Base-by-base conservation (phyloP, 2,113 vertebrate species). In the Megalops atlanticus region DNA sequence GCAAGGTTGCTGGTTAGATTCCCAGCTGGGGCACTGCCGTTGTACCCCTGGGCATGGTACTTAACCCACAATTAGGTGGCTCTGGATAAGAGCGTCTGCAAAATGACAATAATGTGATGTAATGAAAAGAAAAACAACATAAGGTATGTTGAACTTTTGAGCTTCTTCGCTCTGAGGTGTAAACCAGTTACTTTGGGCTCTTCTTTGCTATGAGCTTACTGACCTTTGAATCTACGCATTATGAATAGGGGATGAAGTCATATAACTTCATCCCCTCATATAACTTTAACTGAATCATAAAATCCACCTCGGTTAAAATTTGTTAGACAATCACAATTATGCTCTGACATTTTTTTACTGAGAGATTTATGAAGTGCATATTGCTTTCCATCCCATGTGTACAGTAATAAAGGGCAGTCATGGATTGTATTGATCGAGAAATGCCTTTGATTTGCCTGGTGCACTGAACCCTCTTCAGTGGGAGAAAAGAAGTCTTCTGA, bases 281-380 rank as follows among this genome's bases (percentile, higher is more conserved):
- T n/a, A n/a, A 88, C 75, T 84, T 93, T 93, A 92, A 91, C 92
- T 89, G 84, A 45, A 90, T 92, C 92, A 94, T 94, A 93, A 92
- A 92, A 92, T 86, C 89, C 85, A 85, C 88, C 87, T 91, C 85
- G 81, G 91, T 89, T 92, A 92, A 93, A 93, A 90, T 89, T 88
- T 91, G 89, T 92, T 89, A 90, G 88, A 92, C 92, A 91, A 92
- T 89, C 90, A 93, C 93, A 92, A 94, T 94, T 94, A 93, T 88
- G 89, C 87, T 78, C 43, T 92, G 93, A 94, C 93, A 92, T 93
- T 90, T 92, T 76, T 93, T 91, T 92, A 91, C 92, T 92, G 86
- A 92, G 93, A 93, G 93, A 94, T 94, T 94, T 94, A 94, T 94
- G 91, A 94, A 94, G 87, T 90, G 91, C 92, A 92, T 93, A 93